phyloP scores from a whole-genome alignment of 2,797 vertebrate species.

The Telmatherina bonti region DNA sequence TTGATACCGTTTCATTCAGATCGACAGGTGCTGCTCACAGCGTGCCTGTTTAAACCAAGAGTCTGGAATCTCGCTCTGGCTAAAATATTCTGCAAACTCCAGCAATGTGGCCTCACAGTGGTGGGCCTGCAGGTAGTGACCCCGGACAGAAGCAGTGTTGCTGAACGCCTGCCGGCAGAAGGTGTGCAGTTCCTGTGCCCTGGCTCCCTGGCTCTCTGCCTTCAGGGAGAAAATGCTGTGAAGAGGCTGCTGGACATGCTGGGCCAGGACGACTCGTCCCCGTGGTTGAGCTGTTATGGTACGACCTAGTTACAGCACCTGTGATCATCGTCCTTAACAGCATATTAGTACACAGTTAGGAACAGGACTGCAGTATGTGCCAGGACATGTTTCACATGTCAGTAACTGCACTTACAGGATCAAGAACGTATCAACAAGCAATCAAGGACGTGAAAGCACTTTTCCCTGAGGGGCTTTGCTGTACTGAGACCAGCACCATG shows the following conservation, averaged over 20 bases:
- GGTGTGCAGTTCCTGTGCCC: constrained; percentile 67
- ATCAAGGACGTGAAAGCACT: constrained; percentile 74
- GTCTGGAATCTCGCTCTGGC: constrained; percentile 68
- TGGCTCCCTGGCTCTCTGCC: constrained; percentile 75
- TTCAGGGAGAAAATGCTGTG: constrained; percentile 81
- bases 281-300: constrained; percentile 74
- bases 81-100: constrained; percentile 63
- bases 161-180: constrained; percentile 44
- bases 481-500: constrained; percentile 50
- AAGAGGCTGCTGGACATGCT: constrained; percentile 79
- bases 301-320: constrained; percentile 64
- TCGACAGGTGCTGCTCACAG: constrained; percentile 72
- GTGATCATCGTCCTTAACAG: constrained; percentile 61
- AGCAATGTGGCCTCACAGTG: constrained; percentile 70
- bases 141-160: constrained; percentile 46
- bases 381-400: constrained; percentile 2
- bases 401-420: constrained; percentile 62
- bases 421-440: constrained; percentile 73
- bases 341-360: neutral
- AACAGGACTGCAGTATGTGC: neutral
- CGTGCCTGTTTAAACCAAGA: constrained; percentile 79
- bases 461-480: constrained; percentile 82
- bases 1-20: constrained; percentile 53
- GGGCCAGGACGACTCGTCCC: constrained; percentile 67
- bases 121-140: constrained; percentile 74